Base-by-base conservation (phyloP, 2,888 invertebrate genomes). In the Synergus japonicus region DNA sequence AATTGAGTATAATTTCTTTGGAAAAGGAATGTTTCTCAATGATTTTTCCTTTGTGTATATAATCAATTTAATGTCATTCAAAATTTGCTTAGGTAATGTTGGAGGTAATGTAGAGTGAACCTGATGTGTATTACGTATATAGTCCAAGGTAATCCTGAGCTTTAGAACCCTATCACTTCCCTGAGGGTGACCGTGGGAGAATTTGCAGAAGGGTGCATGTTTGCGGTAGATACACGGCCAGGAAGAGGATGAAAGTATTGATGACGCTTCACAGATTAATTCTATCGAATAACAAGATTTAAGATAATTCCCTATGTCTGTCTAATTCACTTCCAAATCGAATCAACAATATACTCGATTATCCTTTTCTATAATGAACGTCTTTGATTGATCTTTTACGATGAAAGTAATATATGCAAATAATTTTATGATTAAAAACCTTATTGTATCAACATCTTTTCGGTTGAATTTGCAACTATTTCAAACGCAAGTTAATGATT, bases 91-190 rank as follows among this genome's bases (percentile, higher is more conserved):
- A 88, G 88, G 87, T 86, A 88, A 88, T 88, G 86, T 88, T 88
- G 86, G 88, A 89, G 87, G 86, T 89, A 90, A 90, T 88, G 89
- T 89, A 89, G 85, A 89, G 89, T 81, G 66, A 73, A 37, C 44
- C 43, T 46, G 77, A 77, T 79, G 82, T 87, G 83, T 83, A 79
- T 58, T 79, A 78, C 85, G 85, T 85, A 87, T 85, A 85, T 84
- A 85, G 87, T 84, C 86, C 86, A 77, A 84, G 86, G 82, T 88
- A 89, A 89, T 89, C 88, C 89, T 87, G 85, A 85, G 85, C 87
- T 86, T 84, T 83, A 43, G 80, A 83, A 82, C 81, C 85, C 82
- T 73, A 80, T 79, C 79, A 80, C 82, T 76, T 83, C 81, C 78
- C 82, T 81, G 84, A 87, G 88, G 87, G 86, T 83, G 86, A 86